Base-by-base conservation (phyloP, 2,888 invertebrate species). In the Synanthedon tipuliformis region DNA sequence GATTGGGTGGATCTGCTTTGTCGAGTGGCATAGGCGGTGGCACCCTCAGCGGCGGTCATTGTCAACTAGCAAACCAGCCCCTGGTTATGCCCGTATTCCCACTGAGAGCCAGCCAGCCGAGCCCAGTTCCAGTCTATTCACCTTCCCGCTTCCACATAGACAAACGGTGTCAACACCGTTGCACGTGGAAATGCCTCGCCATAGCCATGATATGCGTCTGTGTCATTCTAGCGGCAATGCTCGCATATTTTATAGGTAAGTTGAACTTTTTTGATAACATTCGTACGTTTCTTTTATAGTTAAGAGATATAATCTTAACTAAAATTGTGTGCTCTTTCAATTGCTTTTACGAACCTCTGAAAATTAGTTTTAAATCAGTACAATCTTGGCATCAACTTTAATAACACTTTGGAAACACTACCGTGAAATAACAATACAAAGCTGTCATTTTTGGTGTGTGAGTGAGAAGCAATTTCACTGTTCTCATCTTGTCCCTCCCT, bases 121-220 rank as follows among this genome's bases (percentile, higher is more conserved):
- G 94, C 78, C 95, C 95, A 62, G 87, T 85, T 66, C 87, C 87
- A 4, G 86, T 85, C 16, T 95, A 95, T 89, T 95, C 95, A 70
- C 95, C 95, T 77, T 95, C 95, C 77, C 92, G 96, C 83, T 96
- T 96, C 89, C 95, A 95, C 90, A 95, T 96, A 89, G 95, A 96
- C 89, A 96, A 96, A 87, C 92, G 95, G 66, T 96, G 95, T 89
- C 95, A 94, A 81, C 95, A 95, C 82, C 91, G 95, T 66, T 97
- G 97, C 90, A 95, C 96, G 77, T 98, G 98, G 98, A 96, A 96
- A 88, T 97, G 97, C 85, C 93, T 95, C 80, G 95, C 96, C 82
- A 95, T 98, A 81, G 93, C 94, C 70, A 93, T 97, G 87, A 95
- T 97, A 81, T 91, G 97, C 78, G 90, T 97, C 71, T 93, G 94